phyloP scores from a whole-genome alignment of 1,140 invertebrate species.

The Aradophagus sp. region DNA sequence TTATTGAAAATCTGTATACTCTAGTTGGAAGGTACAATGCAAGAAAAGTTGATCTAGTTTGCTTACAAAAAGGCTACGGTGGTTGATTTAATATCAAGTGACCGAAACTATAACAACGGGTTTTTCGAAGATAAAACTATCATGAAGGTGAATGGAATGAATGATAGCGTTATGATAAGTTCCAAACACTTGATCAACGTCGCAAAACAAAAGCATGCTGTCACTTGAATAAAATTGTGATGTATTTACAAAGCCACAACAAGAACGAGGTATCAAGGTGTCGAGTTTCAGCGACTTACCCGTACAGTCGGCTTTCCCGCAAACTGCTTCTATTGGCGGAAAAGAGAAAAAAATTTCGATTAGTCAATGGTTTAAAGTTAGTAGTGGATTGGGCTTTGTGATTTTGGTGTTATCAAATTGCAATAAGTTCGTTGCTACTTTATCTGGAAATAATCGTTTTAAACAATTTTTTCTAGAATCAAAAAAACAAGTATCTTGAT shows the following conservation, averaged over 20 bases:
- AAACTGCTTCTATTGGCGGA: constrained; percentile 80
- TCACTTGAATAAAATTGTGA: constrained; percentile 36
- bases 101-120: no score
- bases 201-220: constrained; percentile 47
- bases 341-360: constrained; percentile 28
- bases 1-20: no score
- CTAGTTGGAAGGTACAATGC: no score
- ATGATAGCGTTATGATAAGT: constrained; percentile 44
- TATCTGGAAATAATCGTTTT: no score
- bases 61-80: no score
- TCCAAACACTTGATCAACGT: constrained; percentile 31
- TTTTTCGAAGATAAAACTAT: constrained; percentile 31
- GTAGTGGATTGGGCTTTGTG: no score
- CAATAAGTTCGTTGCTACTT: no score
- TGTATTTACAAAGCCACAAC: constrained; percentile 50
- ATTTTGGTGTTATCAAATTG: no score
- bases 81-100: no score
- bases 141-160: constrained; percentile 42
- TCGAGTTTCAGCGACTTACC: constrained; percentile 77
- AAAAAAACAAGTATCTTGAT: no score
- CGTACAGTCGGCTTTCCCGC: constrained; percentile 84
- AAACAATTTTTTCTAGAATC: no score
- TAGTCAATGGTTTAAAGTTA: no score
- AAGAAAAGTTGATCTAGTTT: constrained; percentile 18
- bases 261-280: constrained; percentile 16